phyloP scores from a whole-genome alignment of 1,140 invertebrate species.

The Fopius arisanus region DNA sequence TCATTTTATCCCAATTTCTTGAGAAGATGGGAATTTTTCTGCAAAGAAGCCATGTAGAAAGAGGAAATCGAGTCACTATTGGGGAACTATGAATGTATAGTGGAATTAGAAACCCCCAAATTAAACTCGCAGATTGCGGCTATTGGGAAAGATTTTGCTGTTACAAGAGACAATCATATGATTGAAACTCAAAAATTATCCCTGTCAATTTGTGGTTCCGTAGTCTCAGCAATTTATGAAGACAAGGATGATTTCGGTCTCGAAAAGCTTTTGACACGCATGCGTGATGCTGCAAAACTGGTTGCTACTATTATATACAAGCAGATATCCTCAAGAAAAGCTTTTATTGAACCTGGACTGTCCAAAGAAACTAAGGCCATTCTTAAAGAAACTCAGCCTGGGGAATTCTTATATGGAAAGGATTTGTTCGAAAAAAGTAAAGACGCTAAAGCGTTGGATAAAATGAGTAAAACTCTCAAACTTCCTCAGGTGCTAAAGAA shows the following conservation, averaged over 20 bases:
- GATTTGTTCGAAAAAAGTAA: not conserved
- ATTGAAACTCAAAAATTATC: not conserved
- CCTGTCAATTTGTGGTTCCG: not conserved
- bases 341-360: not conserved
- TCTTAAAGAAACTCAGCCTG: not conserved
- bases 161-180: not conserved
- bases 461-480: not conserved
- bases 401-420: not conserved
- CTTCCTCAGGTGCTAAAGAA: not conserved
- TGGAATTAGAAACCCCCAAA: not conserved
- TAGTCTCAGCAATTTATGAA: not conserved
- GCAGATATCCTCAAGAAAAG: not conserved
- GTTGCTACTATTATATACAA: not conserved
- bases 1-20: not conserved
- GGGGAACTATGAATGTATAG: not conserved
- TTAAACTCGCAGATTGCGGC: not conserved
- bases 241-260: not conserved
- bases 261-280: not conserved
- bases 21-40: not conserved
- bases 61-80: not conserved
- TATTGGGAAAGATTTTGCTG: not conserved
- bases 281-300: not conserved
- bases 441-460: not conserved
- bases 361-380: not conserved
- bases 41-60: not conserved